A percentile compares a stretch with the other conserved stretches of the same genome.
Conservation (phyloP, 37 sponge, comb jelly and placozoan species). For the Hexactinellida sp. region DNA sequence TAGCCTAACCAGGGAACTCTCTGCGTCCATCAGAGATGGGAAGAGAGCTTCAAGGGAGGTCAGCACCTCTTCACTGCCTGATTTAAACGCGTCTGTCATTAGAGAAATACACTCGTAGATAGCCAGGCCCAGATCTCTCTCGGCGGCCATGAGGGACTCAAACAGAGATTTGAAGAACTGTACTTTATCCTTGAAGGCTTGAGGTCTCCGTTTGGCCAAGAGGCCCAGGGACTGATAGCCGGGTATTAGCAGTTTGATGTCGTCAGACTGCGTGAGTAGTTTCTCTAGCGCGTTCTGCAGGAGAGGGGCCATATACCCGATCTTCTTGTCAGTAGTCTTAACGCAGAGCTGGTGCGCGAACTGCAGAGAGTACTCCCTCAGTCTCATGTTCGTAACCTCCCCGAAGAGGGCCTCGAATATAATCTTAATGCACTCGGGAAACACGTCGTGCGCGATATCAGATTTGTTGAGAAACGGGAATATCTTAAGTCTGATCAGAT, state of each 20-base stretch:
- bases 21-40: neutral
- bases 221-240: neutral
- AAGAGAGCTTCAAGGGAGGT: neutral
- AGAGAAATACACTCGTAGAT: conserved; percentile 15
- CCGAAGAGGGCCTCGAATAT: neutral
- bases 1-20: neutral
- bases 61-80: neutral
- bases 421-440: neutral
- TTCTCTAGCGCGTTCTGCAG: neutral
- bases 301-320: neutral
- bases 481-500: neutral
- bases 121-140: neutral
- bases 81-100: conserved; percentile 1
- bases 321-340: neutral
- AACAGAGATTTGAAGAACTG: neutral
- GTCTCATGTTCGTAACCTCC: neutral
- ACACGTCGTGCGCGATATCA: neutral
- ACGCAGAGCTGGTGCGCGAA: neutral
- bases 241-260: neutral
- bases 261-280: neutral
- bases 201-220: neutral
- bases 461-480: neutral
- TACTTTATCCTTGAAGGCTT: conserved; percentile 9
- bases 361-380: neutral
- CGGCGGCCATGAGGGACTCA: neutral